Base-by-base conservation (phyloP, 2,113 vertebrate species). In the Oryzias javanicus region DNA sequence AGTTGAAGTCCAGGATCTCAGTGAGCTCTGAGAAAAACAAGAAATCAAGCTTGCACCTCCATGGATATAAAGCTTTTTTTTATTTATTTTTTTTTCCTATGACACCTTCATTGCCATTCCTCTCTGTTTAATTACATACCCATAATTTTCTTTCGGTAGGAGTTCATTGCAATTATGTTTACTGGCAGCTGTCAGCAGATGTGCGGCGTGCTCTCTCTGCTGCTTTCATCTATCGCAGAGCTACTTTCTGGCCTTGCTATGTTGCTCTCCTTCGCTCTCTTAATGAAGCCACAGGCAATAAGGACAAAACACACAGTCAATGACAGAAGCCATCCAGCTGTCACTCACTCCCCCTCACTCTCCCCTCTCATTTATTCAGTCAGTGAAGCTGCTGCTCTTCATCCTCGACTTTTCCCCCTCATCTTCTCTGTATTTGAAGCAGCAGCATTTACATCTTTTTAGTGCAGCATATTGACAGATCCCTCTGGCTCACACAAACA, bases 241-340 rank as follows among this genome's bases (percentile, higher is more conserved):
- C 8, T 68, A 25, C 54, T 44, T 52, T 44, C 57, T 74, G 61
- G 19, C 53, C 54, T 49, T 1, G 1, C 2, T 29, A 42, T 49
- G 56, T 66, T 14, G 25, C 57, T 58, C 20, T n/a, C 19, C 50
- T 24, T 56, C 55, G 29, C 24, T 74, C 24, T 74, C 27, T 49
- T 74, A 79, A 64, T 72, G 55, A 75, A 71, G 55, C 67, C 44
- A 61, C 41, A 55, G 42, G 27, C 40, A 55, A 48, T 52, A 42
- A 47, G 49, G 55, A 47, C 62, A 55, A 49, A 71, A 74, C 35
- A 48, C 66, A 49, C 35, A 56, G 46, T 67, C 76, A 64, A 27
- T 52, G 45, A 49, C 42, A 53, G 49, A 63, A 47, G 6, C 17
- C 22, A 64, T 49, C 50, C 12, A 44, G 53, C 66, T 18, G 12